Percentiles rank a stretch among this genome's conserved stretches.
Evolutionary conservation across 2,888 invertebrate species (phyloP).

Genomic region (Mylabris sibirica): DNA sequence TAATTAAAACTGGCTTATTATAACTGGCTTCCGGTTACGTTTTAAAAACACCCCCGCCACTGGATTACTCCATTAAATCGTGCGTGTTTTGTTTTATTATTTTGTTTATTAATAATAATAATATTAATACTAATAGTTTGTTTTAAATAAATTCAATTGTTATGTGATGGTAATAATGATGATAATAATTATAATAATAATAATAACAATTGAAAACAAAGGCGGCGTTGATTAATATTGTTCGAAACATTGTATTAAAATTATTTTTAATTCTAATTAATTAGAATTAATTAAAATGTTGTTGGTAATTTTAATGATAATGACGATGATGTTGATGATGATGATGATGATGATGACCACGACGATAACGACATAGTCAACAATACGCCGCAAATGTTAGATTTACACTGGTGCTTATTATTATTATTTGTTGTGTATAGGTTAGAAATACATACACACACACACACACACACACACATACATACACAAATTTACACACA

Average conservation of each 20-base stretch:
- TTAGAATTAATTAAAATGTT: background rate
- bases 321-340: background rate
- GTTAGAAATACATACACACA: conserved; percentile 2
- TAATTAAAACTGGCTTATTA: conserved; percentile 1
- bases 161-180: background rate
- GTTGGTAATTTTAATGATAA: background rate
- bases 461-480: background rate
- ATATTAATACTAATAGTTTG: too few species aligned
- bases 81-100: background rate
- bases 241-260: background rate
- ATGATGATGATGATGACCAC: conserved; percentile 21
- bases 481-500: background rate
- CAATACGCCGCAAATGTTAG: conserved; percentile 37
- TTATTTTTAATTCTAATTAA: conserved; percentile 11
- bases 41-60: background rate
- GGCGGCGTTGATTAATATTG: conserved; percentile 9
- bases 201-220: background rate
- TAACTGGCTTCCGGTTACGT: conserved; percentile 4
- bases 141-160: background rate
- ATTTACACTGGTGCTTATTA: conserved; percentile 36
- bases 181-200: background rate
- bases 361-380: conserved; percentile 27
- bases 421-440: conserved; percentile 13
- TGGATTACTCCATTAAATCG: background rate
- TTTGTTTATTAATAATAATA: background rate